Evolutionary conservation across 2,113 vertebrate genomes (phyloP).

Genomic region (Toxotes chatareus): DNA sequence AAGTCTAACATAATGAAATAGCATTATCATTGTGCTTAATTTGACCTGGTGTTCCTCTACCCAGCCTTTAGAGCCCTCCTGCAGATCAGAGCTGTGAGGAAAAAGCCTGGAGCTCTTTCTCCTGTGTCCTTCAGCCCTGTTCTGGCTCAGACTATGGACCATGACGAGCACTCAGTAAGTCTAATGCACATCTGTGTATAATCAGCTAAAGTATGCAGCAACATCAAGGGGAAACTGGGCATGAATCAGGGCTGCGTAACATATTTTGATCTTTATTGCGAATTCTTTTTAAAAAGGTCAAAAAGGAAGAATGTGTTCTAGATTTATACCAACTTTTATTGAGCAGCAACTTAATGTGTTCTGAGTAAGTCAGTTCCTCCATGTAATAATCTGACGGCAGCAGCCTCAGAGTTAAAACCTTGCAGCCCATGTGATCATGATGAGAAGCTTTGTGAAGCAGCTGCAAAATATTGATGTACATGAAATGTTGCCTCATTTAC

Average conservation of each 20-base stretch:
- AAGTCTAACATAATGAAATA: background rate
- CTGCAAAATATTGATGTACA: too few relatives aligned
- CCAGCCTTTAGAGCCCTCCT: constrained; percentile 96
- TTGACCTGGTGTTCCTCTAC: constrained; percentile 15
- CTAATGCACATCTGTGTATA: background rate
- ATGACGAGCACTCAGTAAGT: constrained; percentile 95
- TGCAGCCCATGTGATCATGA: background rate
- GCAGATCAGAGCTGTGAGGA: constrained; percentile 98
- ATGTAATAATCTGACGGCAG: too few relatives aligned
- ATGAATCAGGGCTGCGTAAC: background rate
- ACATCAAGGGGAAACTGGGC: background rate
- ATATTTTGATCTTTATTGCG: background rate
- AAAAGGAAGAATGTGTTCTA: too few relatives aligned
- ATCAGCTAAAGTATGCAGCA: background rate
- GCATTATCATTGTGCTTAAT: background rate
- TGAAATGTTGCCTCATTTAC: background rate
- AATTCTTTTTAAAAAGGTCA: too few relatives aligned
- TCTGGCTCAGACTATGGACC: constrained; percentile 95
- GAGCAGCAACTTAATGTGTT: background rate
- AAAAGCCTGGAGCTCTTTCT: constrained; percentile 94
- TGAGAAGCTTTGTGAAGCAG: too few relatives aligned
- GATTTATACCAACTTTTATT: background rate
- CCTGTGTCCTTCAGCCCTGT: constrained; percentile 97
- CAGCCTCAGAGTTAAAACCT: background rate
- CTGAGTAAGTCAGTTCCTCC: too few relatives aligned